Conservation (phyloP, 1,140 invertebrate species). For the Grapholita molesta region DNA sequence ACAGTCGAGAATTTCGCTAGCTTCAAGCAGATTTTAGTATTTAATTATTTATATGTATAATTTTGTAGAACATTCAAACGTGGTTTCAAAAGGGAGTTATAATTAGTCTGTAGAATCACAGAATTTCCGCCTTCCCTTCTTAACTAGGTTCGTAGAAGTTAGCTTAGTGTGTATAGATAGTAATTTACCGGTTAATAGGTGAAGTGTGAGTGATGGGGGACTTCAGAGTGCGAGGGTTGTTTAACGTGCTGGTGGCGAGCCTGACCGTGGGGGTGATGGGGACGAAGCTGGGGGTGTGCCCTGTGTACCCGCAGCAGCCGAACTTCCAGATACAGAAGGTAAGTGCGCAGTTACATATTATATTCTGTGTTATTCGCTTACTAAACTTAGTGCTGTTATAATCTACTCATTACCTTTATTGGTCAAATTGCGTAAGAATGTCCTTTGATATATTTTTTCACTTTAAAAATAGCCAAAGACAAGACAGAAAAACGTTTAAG, state of each 20-base stretch:
- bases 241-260: conserved; percentile 36
- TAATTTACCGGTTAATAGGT: no score
- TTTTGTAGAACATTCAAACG: no score
- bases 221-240: conserved; percentile 39
- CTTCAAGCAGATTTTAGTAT: not conserved
- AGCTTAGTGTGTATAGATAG: no score
- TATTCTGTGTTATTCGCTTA: not conserved
- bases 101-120: not conserved
- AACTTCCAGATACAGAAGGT: conserved; percentile 81
- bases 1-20: not conserved
- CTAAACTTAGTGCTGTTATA: not conserved
- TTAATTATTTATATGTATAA: no score
- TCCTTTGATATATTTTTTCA: no score
- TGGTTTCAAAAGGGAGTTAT: not conserved
- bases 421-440: no score
- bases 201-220: conserved; percentile 47
- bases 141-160: not conserved
- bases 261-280: not conserved
- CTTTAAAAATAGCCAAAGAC: no score
- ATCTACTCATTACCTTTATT: not conserved
- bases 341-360: conserved; percentile 41
- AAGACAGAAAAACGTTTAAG: no score
- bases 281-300: conserved; percentile 80
- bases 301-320: conserved; percentile 78
- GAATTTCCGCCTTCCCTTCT: not conserved